phyloP scores from a whole-genome alignment of 2,113 vertebrate genomes.

The Syngnathus typhle region DNA sequence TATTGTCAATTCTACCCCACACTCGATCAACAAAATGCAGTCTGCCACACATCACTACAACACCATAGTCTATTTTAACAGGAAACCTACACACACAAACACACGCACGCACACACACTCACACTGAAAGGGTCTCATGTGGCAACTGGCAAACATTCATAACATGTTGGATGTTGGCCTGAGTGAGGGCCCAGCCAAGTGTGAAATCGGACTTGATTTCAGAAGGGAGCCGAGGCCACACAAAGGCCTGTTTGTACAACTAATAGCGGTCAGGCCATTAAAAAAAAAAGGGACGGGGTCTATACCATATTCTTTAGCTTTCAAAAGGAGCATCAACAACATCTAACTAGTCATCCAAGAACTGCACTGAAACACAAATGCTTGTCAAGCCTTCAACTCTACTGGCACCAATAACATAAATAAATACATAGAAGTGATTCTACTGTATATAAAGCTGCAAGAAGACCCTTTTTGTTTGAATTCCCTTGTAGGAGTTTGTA shows the following conservation, averaged over 20 bases:
- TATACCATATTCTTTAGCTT: conserved; percentile 32
- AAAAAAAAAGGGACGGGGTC: conserved; percentile 11
- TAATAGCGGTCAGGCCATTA: conserved; percentile 36
- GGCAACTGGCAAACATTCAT: conserved; percentile 54
- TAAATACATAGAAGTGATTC: background rate
- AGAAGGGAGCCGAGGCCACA: conserved; percentile 52
- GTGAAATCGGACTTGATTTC: conserved; percentile 66
- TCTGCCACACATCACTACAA: background rate
- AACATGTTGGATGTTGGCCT: conserved; percentile 47
- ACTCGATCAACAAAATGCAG: background rate
- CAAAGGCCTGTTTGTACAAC: conserved; percentile 49
- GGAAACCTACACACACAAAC: conserved; percentile 31
- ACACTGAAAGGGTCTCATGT: conserved; percentile 50
- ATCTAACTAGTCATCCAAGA: conserved; percentile 39
- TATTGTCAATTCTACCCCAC: background rate
- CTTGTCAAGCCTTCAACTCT: conserved; percentile 26
- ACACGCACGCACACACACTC: background rate
- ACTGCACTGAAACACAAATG: conserved; percentile 16
- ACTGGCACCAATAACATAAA: conserved; percentile 14
- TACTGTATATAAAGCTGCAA: background rate
- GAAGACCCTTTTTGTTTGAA: too few relatives aligned
- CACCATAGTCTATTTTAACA: conserved; percentile 43
- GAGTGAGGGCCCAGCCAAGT: conserved; percentile 54
- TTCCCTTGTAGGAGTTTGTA: too few relatives aligned
- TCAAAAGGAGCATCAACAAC: conserved; percentile 43